Evolutionary conservation across 2,797 vertebrate genomes (phyloP).

Genomic region (Gephyroberyx darwinii): DNA sequence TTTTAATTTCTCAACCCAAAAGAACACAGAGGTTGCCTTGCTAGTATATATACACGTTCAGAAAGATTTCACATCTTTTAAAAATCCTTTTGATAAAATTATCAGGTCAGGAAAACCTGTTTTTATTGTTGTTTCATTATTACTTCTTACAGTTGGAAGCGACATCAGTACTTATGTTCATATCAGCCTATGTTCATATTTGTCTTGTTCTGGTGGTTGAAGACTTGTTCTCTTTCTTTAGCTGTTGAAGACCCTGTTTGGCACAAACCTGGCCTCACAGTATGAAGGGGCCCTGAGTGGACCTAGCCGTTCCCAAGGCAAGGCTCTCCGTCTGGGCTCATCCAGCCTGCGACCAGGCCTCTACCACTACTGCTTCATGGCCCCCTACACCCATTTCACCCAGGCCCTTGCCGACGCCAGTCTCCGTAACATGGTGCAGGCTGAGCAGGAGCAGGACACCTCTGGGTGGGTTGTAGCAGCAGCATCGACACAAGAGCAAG

Average conservation of each 20-base stretch:
- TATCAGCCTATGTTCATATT: not conserved
- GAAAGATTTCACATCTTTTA: too few species aligned
- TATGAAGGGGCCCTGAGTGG: constrained; percentile 89
- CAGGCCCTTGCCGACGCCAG: constrained; percentile 98
- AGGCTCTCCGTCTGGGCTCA: constrained; percentile 93
- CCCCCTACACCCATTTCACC: constrained; percentile 97
- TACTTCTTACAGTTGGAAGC: too few species aligned
- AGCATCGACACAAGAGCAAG: not conserved
- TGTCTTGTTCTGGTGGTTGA: not conserved
- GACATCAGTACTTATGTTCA: not conserved
- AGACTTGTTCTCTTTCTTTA: constrained; percentile 55
- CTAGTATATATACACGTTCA: too few species aligned
- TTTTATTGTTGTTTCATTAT: not conserved
- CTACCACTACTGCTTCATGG: constrained; percentile 99
- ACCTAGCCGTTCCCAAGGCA: constrained; percentile 90
- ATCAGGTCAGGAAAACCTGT: not conserved
- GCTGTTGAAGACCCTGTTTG: constrained; percentile 96
- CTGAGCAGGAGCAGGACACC: constrained; percentile 92
- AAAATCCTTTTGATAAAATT: not conserved
- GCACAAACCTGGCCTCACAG: constrained; percentile 97
- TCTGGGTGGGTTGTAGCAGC: constrained; percentile 85
- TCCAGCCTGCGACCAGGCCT: constrained; percentile 92
- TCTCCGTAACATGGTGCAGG: constrained; percentile 96
- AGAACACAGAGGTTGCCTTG: too few species aligned
- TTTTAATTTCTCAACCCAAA: too few species aligned